Base-by-base conservation (phyloP, 2,888 invertebrate species). In the Carterocephalus palaemon region DNA sequence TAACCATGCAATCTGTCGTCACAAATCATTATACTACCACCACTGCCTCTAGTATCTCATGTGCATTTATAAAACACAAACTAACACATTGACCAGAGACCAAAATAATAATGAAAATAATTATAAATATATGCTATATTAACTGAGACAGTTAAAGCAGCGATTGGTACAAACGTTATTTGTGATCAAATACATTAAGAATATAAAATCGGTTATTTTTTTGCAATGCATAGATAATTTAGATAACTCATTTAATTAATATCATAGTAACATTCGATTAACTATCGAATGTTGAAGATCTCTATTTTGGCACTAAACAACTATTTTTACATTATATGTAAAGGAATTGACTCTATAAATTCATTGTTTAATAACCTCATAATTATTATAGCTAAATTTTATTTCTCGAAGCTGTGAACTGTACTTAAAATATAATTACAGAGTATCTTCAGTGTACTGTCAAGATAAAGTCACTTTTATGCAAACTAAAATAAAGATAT, bases 391-490 rank as follows among this genome's bases (percentile, higher is more conserved):
- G 63, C 58, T 67, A 61, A 67, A 70, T 57, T 70, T 60, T 78
- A 75, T 73, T 78, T 73, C 71, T 72, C 62, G 60, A 80, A 77
- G 83, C 83, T 85, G 83, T 86, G 83, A 79, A 72, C 60, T 82
- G 85, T 85, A 86, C 85, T 85, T 86, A 86, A 81, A 74, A 67
- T 65, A 59, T 75, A 69, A 75, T 75, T 75, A 75, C 75, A 70
- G 75, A 76, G 75, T 79, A 80, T 81, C 79, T n/a, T 82, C 79
- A 78, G 72, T 80, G 70, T 80, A 73, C 69, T 75, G 69, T 73
- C 74, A n/a, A n/a, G 67, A 74, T 77, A 70, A 72, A 70, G 76
- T 78, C 82, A 84, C 81, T 79, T 78, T 78, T 81, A 81, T 80
- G 84, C 75, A 74, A 75, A 80, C 76, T 71, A 76, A 70, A 82